Base-by-base conservation (phyloP, 1,140 invertebrate species). In the Rhyacophila brunnea region DNA sequence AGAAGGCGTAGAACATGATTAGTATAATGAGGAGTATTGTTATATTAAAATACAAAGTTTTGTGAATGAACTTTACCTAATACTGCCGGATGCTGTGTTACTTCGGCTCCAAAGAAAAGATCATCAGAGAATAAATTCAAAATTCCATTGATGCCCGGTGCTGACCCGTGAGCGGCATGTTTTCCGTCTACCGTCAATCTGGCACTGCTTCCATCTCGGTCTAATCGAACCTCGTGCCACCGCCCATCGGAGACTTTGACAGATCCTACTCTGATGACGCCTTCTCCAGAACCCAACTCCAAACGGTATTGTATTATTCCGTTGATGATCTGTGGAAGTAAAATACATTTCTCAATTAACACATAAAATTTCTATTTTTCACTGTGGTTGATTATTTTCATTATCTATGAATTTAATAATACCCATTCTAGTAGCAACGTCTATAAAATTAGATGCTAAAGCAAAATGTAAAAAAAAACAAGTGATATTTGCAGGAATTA, bases 261-360 rank as follows among this genome's bases (percentile, higher is more conserved):
- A 48, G 85, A 84, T 5, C 85, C 84, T 1, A 94, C 85, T 17
- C 84, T 74, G 0, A 92, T 87, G 2, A 90, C 67, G 2, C 91
- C 92, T 70, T 91, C 89, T 6, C 92, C 92, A 66, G 88, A 91
- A 1, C 92, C 92, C 51, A 93, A 81, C 67, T 95, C 88, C 74
- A 93, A 93, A 59, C 87, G 81, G 67, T 92, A 95, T 67, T 92
- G 89, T 1, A 92, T 80, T n/a, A 83, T 82, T 0, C 92, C 91
- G 70, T 90, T 87, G 0, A 85, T 82, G 20, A 92, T 60, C 62
- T 64, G 46, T 28, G 9, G 9, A 28, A 28, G 9, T 28, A 28
- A 28, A 28, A n/a, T n/a, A n/a, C n/a, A n/a, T n/a, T n/a, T n/a
- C n/a, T n/a, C n/a, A n/a, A n/a, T n/a, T n/a, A n/a, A n/a, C n/a